Percentiles rank a stretch among this genome's conserved stretches.
These are phyloP conservation scores for Encarsia formosa DNA, from an alignment of 2,888 invertebrate genomes.

Conservation along the genomic window DNA sequence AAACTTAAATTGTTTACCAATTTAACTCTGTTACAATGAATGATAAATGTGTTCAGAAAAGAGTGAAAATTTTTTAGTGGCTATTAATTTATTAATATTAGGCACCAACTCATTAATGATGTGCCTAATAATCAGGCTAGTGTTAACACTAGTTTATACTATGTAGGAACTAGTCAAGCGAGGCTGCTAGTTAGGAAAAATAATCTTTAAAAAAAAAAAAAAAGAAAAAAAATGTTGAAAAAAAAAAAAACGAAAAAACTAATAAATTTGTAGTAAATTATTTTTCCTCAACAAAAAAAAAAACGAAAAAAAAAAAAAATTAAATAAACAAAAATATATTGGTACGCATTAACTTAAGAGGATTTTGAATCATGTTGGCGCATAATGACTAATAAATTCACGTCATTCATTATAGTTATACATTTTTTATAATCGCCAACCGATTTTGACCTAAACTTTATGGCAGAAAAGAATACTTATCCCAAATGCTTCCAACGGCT, in stretches of 20 bases:
- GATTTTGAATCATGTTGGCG: conserved; percentile 11
- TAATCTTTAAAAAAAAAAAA: conserved; percentile 30
- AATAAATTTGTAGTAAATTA: conserved; percentile 2
- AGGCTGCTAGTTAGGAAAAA: conserved; percentile 47
- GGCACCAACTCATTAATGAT: conserved; percentile 22
- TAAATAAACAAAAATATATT: not conserved
- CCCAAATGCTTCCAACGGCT: conserved; percentile 36
- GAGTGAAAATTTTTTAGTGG: conserved; percentile 5
- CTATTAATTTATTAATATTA: conserved; percentile 2
- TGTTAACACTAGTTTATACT: conserved; percentile 44
- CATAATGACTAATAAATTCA: not conserved
- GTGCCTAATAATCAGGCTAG: conserved; percentile 47
- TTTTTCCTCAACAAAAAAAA: conserved; percentile 5
- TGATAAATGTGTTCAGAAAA: no score
- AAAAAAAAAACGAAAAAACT: conserved; percentile 6
- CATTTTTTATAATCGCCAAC: conserved; percentile 7
- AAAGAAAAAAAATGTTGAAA: conserved; percentile 10
- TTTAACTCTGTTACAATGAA: no score
- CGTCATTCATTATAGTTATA: conserved; percentile 23
- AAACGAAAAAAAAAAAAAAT: not conserved
- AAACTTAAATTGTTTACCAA: no score
- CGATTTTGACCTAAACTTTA: conserved; percentile 16
- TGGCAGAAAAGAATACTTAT: conserved; percentile 29
- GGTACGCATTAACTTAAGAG: conserved; percentile 14
- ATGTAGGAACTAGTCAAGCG: conserved; percentile 46